These are phyloP conservation scores for Lynx canadensis DNA, from an alignment of 2,113 vertebrate species.

Conservation along the genomic window DNA sequence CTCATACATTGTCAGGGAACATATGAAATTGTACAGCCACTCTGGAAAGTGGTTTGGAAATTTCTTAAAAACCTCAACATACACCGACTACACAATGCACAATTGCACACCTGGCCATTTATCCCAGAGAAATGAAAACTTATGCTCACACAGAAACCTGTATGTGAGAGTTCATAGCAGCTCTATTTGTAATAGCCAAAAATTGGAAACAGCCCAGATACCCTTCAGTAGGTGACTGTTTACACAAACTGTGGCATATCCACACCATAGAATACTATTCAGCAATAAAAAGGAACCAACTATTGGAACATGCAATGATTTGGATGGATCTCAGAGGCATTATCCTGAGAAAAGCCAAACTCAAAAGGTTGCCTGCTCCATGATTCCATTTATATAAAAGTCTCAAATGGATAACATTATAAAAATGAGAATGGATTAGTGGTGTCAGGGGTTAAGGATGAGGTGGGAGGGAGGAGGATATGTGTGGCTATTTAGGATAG, in stretches of 20 bases:
- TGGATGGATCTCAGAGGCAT: background rate
- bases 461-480: background rate
- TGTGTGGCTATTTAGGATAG: background rate
- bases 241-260: background rate
- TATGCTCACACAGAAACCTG: background rate
- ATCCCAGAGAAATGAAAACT: background rate
- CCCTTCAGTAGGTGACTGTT: background rate
- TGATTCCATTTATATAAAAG: background rate
- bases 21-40: background rate
- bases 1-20: background rate
- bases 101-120: background rate
- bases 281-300: background rate
- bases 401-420: background rate
- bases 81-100: background rate
- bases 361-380: background rate
- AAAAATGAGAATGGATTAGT: background rate
- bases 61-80: background rate
- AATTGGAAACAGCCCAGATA: background rate
- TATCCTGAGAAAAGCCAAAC: background rate
- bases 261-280: background rate
- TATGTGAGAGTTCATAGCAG: background rate
- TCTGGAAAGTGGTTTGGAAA: background rate
- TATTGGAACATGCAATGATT: accelerated
- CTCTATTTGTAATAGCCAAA: background rate
- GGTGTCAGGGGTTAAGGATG: background rate